Percentiles rank a stretch among this genome's conserved stretches.
These are phyloP conservation scores for Auanema sp. DNA, from an alignment of 2,888 invertebrate species.

Conservation along the genomic window DNA sequence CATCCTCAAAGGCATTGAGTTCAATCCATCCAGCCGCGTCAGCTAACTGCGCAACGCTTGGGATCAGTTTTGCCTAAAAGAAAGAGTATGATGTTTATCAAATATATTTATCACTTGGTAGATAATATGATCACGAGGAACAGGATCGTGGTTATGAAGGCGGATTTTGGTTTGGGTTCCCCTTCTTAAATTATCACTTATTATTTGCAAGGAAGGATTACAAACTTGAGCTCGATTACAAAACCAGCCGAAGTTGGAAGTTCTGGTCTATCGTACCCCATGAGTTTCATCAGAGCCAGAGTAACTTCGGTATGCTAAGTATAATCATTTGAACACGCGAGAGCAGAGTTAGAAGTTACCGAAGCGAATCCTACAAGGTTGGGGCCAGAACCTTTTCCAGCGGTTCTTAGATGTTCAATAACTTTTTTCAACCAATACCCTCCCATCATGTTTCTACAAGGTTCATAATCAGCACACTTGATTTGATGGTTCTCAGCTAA, in stretches of 20 bases:
- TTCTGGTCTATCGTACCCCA: conserved; percentile 39
- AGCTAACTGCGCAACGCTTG: background rate
- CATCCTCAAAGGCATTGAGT: background rate
- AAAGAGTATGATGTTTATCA: too few relatives aligned
- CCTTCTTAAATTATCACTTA: background rate
- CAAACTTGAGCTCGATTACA: conserved; percentile 35
- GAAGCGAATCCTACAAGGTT: conserved; percentile 45
- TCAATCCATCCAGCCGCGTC: background rate
- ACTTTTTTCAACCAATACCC: conserved; percentile 46
- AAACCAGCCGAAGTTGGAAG: conserved; percentile 50
- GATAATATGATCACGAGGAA: too few relatives aligned
- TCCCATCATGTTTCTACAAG: conserved; percentile 50
- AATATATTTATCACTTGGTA: too few relatives aligned
- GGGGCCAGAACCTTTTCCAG: conserved; percentile 26
- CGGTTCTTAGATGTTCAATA: conserved; percentile 25
- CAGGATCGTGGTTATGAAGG: too few relatives aligned
- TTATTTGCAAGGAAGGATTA: background rate
- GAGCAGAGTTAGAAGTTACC: conserved; percentile 17
- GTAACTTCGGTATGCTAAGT: conserved; percentile 52
- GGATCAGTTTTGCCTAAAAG: too few relatives aligned
- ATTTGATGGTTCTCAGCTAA: conserved; percentile 48
- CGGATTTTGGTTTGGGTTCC: background rate
- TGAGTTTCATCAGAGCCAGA: conserved; percentile 40
- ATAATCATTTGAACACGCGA: background rate
- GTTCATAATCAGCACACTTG: conserved; percentile 42